Evolutionary conservation across 2,888 invertebrate genomes (phyloP).

Genomic region (Thymelicus acteon): DNA sequence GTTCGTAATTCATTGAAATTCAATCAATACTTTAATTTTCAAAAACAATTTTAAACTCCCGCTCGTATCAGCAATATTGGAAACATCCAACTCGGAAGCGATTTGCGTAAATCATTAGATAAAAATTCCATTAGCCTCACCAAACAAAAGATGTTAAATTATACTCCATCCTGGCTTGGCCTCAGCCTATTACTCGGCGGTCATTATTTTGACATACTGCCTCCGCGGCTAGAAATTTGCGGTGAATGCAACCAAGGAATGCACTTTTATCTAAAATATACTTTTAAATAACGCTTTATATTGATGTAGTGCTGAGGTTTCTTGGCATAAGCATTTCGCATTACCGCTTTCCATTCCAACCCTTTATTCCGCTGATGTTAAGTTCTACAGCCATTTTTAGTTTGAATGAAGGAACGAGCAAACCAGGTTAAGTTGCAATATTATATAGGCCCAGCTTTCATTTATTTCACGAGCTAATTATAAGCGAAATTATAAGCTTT

Average conservation of each 20-base stretch:
- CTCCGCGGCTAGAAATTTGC: conserved; percentile 72
- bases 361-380: conserved; percentile 36
- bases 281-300: conserved; percentile 69
- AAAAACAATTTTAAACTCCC: not conserved
- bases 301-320: conserved; percentile 65
- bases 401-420: conserved; percentile 34
- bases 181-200: conserved; percentile 67
- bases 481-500: conserved; percentile 33
- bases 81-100: conserved; percentile 28
- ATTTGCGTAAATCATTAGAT: conserved; percentile 40
- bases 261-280: conserved; percentile 75
- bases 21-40: not conserved
- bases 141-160: conserved; percentile 42
- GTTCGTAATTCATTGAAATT: not conserved
- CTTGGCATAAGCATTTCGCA: conserved; percentile 51
- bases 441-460: conserved; percentile 34
- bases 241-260: conserved; percentile 76
- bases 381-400: conserved; percentile 33
- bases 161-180: conserved; percentile 38
- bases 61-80: conserved; percentile 17
- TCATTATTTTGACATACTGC: conserved; percentile 83
- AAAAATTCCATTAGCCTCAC: conserved; percentile 43
- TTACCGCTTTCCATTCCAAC: conserved; percentile 42
- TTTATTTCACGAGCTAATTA: conserved; percentile 35
- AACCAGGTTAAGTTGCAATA: conserved; percentile 38